Percentiles rank a stretch among this genome's conserved stretches.
These are phyloP conservation scores for Chaenocephalus aceratus DNA, from an alignment of 2,113 vertebrate species.

Conservation along the genomic window DNA sequence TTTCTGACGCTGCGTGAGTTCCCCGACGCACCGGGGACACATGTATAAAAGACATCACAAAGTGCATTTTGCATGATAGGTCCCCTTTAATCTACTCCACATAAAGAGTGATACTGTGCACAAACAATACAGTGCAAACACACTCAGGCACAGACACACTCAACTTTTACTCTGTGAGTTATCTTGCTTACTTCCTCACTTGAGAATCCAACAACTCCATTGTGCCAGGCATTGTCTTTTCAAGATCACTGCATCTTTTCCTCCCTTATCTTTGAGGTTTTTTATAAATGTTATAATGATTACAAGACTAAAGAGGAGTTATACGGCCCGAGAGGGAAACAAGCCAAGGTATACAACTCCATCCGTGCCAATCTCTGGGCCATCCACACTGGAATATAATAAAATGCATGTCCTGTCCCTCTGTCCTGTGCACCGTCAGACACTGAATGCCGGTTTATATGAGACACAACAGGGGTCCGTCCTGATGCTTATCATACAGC, in stretches of 20 bases:
- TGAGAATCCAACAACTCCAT: not conserved
- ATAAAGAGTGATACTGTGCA: not conserved
- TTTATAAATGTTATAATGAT: not conserved
- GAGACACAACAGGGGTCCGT: too few species aligned
- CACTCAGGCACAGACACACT: not conserved
- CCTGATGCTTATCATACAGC: too few species aligned
- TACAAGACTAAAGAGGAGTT: not conserved
- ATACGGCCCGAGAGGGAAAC: not conserved
- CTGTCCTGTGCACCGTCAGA: too few species aligned
- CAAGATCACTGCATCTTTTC: not conserved
- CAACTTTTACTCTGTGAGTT: not conserved
- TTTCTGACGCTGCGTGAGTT: too few species aligned
- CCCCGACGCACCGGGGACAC: too few species aligned
- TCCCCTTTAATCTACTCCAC: too few species aligned
- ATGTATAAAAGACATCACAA: too few species aligned
- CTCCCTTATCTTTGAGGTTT: not conserved
- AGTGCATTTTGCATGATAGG: too few species aligned
- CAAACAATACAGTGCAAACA: not conserved
- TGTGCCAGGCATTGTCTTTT: not conserved
- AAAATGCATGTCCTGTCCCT: too few species aligned
- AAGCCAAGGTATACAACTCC: not conserved
- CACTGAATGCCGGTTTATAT: too few species aligned
- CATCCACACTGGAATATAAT: not conserved
- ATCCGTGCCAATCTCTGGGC: not conserved
- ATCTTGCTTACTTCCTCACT: not conserved